Base-by-base conservation (phyloP, 2,113 vertebrate species). In the Odontesthes bonariensis region DNA sequence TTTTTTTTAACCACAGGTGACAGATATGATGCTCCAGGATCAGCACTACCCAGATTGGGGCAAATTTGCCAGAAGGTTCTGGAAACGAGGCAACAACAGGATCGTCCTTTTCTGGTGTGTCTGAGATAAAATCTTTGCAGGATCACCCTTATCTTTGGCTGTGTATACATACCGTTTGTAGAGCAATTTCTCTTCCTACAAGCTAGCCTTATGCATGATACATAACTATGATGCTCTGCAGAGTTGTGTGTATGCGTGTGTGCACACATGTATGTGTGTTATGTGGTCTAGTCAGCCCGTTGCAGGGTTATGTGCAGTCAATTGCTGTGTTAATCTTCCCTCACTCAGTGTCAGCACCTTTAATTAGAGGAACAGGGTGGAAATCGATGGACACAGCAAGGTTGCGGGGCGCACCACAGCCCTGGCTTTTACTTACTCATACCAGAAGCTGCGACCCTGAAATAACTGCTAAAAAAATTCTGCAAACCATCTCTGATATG, bases 21-120 rank as follows among this genome's bases (percentile, higher is more conserved):
- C 97, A 9, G 97, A 99, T 70, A 99, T 99, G 98, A 99, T 99
- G 97, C 96, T 99, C 67, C 98, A 99, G 87, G 97, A 99, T 84
- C 94, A 96, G 42, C 93, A 95, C 20, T 99, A 99, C 61, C 97
- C 98, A 74, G 95, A 96, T 17, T 99, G 98, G 98, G 98, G 96
- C 40, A 97, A 95, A 83, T 94, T 96, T 6, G 96, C 96, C 42
- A 94, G 98, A 91, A 94, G 94, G 70, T 97, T 98, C 88, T 99
- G 98, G 98, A 99, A 97, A 90, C 95, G 93, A 81, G 97, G 97
- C 80, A 96, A 97, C 59, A 94, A 96, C 88, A 94, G 98, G 83
- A 99, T 99, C 47, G 93, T 97, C 87, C 94, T 99, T 57, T 99
- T 99, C 94, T 99, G 98, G 98, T 99, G 94, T 49, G 91, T 84